These are phyloP conservation scores for Trochalopteron elliotii DNA, from an alignment of 2,113 vertebrate species.

Conservation along the genomic window DNA sequence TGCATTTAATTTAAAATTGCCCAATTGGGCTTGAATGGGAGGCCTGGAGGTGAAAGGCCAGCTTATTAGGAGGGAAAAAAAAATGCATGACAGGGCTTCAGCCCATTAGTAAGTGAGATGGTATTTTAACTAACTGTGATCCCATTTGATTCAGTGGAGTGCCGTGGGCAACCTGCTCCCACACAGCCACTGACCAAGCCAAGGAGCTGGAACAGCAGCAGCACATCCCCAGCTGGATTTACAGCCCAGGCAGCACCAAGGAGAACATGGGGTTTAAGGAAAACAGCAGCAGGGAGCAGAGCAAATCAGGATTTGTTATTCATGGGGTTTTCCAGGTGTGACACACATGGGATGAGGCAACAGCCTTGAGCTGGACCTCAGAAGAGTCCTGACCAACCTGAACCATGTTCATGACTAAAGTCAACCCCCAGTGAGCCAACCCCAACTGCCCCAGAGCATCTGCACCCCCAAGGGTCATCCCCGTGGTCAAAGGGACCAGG, in stretches of 20 bases:
- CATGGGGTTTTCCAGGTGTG: neutral
- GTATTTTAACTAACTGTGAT: conserved; percentile 16
- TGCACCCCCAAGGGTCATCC: neutral
- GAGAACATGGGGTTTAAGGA: neutral
- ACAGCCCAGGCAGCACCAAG: neutral
- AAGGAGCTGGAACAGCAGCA: neutral
- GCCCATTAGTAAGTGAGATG: neutral
- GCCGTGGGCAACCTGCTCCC: neutral
- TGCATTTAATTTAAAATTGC: conserved; percentile 47
- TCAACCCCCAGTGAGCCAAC: neutral
- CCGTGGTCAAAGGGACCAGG: accelerated
- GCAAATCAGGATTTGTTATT: neutral
- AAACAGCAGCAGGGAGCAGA: neutral
- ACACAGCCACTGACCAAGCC: neutral
- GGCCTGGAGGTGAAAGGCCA: conserved; percentile 52
- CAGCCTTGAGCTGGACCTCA: neutral
- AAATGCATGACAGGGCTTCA: neutral
- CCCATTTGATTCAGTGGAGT: neutral
- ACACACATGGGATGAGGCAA: accelerated
- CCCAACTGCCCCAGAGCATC: accelerated
- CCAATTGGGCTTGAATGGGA: conserved; percentile 32
- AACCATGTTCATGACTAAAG: neutral
- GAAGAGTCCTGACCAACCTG: neutral
- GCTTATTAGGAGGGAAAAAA: conserved; percentile 9
- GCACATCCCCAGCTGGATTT: neutral